Evolutionary conservation across 2,113 vertebrate species (phyloP).

Genomic region (Heterotis niloticus): DNA sequence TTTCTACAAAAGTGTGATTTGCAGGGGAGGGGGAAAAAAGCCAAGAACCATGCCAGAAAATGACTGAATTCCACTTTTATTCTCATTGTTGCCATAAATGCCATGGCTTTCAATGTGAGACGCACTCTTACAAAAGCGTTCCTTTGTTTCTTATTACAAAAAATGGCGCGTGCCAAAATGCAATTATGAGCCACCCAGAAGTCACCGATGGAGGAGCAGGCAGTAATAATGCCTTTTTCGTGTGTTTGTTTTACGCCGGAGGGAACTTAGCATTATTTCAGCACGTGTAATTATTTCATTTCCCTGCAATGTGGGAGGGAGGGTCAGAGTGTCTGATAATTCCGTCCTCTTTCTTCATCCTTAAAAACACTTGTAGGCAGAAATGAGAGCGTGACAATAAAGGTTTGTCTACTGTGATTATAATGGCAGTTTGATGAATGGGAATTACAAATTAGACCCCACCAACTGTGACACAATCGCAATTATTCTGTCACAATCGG

Average conservation of each 20-base stretch:
- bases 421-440: conserved; percentile 20
- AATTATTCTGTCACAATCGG: conserved; percentile 3
- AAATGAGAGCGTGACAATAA: neutral
- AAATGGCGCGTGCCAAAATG: neutral
- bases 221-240: conserved; percentile 4
- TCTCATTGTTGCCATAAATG: neutral
- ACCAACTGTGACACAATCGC: neutral
- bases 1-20: neutral
- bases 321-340: neutral
- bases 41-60: neutral
- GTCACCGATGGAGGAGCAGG: neutral
- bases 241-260: neutral
- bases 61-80: neutral
- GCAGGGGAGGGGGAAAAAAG: neutral
- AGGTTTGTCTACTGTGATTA: conserved; percentile 19
- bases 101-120: neutral
- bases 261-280: conserved; percentile 2
- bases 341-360: neutral
- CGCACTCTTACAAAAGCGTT: neutral
- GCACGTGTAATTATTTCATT: conserved; percentile 23
- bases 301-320: conserved; percentile 2
- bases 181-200: neutral
- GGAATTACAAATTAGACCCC: conserved; percentile 12
- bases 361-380: conserved; percentile 12
- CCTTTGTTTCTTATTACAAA: conserved; percentile 9